Percentiles rank a stretch among this genome's conserved stretches.
phyloP scores from a whole-genome alignment of 1,140 invertebrate species.

The Sogatella furcifera region DNA sequence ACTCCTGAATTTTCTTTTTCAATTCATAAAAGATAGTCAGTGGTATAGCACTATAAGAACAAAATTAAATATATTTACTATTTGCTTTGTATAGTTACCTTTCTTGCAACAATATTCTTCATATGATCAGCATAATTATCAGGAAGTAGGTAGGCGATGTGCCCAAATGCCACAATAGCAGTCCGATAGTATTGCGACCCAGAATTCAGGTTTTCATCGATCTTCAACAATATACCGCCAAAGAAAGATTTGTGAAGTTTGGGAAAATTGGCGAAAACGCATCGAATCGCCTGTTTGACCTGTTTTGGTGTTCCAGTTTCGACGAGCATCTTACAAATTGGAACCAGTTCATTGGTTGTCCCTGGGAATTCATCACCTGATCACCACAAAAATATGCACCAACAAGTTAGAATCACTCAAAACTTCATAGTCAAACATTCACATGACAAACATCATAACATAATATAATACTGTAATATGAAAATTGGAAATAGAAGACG shows the following conservation, averaged over 20 bases:
- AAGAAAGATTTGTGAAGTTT: constrained; percentile 71
- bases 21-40: too few species aligned
- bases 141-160: constrained; percentile 85
- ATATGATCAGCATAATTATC: constrained; percentile 79
- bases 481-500: too few species aligned
- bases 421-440: too few species aligned
- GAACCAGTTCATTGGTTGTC: constrained; percentile 60
- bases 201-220: constrained; percentile 63
- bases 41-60: too few species aligned
- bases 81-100: constrained; percentile 45
- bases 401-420: too few species aligned
- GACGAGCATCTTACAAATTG: constrained; percentile 77
- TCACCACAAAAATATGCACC: constrained; percentile 20
- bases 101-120: constrained; percentile 88
- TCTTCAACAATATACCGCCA: constrained; percentile 73
- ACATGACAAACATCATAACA: too few species aligned
- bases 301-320: constrained; percentile 85
- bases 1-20: too few species aligned
- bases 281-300: constrained; percentile 90
- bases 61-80: too few species aligned
- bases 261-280: constrained; percentile 77
- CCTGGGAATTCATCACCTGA: constrained; percentile 59
- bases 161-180: constrained; percentile 85
- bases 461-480: too few species aligned
- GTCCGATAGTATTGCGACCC: constrained; percentile 79